Base-by-base conservation (phyloP, 2,888 invertebrate genomes). In the Unio delphinus region DNA sequence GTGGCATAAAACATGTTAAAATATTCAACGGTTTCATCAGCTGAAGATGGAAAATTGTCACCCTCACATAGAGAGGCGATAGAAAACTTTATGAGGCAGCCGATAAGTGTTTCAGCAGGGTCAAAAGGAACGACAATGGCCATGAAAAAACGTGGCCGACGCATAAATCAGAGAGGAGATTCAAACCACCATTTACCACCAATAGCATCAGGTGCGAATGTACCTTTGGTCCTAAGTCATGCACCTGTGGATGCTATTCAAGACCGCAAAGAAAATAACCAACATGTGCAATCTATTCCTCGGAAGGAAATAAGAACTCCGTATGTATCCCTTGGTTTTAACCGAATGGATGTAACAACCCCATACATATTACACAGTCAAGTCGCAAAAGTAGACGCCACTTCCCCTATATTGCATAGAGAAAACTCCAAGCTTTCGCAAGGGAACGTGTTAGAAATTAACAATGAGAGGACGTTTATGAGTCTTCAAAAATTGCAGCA, bases 321-420 rank as follows among this genome's bases (percentile, higher is more conserved):
- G 18, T 77, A 77, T 58, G 72, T 77, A 18, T 71, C 75, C 45
- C 77, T 75, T 26, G 69, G 62, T 2, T 55, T 66, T 6, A 76
- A 78, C 57, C 62, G 76, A 17, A 60, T 74, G 34, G 81, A 81
- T 6, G 75, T 80, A 18, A 68, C 74, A 2, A 81, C 80, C 7
- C 81, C 81, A 0, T 81, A 81, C 56, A 73, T 81, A 23, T 60
- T 80, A 58, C 80, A 79, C 65, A 78, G 74, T 61, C 78, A 78
- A 30, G 64, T 76, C 57, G 71, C 75, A 8, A 81, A 78, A 61
- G 65, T 72, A 28, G 79, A 81, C 23, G 67, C 61, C 1, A 28
- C 59, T 23, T 68, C 75, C 4, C 73, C 74, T 4, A 30, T 64
- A 61, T 67, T 78, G 6, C 28, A 67, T 4, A 71, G 80, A 58